Base-by-base conservation (phyloP, 2,113 vertebrate species). In the Amia ocellicauda region DNA sequence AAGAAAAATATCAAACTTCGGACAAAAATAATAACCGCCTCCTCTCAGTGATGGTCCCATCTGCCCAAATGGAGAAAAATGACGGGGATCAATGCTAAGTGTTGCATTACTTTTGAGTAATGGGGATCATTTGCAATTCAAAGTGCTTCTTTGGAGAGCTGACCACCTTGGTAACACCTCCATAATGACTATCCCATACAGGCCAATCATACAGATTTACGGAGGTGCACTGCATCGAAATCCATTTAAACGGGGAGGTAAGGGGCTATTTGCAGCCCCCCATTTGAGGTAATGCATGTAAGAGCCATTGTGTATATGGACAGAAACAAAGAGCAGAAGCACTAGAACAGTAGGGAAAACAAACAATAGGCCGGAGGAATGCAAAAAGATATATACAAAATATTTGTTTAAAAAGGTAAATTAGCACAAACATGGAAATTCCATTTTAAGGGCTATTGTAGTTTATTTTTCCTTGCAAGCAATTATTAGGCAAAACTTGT, bases 51-150 rank as follows among this genome's bases (percentile, higher is more conserved):
- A 75, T 84, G 81, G 81, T 78, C 82, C 70, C 62, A 66, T 73
- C 78, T 73, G 71, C 68, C 78, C 81, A 86, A 87, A 88, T 85
- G 83, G 79, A 82, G 81, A 84, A 73, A 43, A 71, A 82, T 85
- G 81, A 82, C 76, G 78, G 72, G 76, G 73, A 73, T 81, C 83
- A 76, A 77, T 81, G 79, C 71, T 84, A 80, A 78, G 89, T 88
- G 91, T 92, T 88, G 90, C 92, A 95, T 94, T 94, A 94, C 88
- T 77, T 89, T 85, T 94, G 94, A 98, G 93, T 97, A 94, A 96
- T 94, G 88, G 74, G 84, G 60, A 54, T 84, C 82, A 96, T 97
- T 96, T 95, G 94, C 94, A 96, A 96, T 94, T 94, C 92, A 91
- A 94, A 94, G 91, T 87, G 91, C 90, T 86, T 81, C 84, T 80